Percentiles rank a stretch among this genome's conserved stretches.
phyloP scores from a whole-genome alignment of 2,888 invertebrate species.

The Brachyptera putata region DNA sequence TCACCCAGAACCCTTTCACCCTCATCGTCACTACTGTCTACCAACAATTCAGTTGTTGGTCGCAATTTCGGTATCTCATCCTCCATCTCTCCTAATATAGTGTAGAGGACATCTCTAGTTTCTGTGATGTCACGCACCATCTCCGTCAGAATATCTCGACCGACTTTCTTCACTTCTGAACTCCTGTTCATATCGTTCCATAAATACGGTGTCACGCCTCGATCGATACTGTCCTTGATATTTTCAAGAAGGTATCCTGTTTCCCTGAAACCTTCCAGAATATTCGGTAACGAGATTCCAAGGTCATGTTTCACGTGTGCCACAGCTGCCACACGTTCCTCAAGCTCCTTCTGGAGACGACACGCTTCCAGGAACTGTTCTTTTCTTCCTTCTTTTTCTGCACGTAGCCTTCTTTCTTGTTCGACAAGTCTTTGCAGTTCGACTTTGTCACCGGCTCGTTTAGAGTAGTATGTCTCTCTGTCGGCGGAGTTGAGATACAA shows the following conservation, averaged over 20 bases:
- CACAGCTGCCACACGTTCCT: conserved; percentile 75
- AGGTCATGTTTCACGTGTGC: conserved; percentile 82
- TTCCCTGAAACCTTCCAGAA: too few relatives aligned
- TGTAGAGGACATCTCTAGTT: too few relatives aligned
- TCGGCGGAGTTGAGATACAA: conserved; percentile 73
- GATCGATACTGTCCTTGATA: conserved; percentile 59
- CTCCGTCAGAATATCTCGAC: too few relatives aligned
- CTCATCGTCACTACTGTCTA: too few relatives aligned
- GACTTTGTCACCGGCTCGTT: conserved; percentile 75
- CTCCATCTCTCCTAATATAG: too few relatives aligned
- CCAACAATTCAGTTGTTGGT: too few relatives aligned
- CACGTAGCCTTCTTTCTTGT: conserved; percentile 55
- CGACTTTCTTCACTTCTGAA: too few relatives aligned
- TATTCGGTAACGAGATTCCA: conserved; percentile 77
- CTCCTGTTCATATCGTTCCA: too few relatives aligned
- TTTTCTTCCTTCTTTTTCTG: conserved; percentile 68
- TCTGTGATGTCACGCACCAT: too few relatives aligned
- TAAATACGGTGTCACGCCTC: too few relatives aligned
- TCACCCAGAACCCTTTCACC: too few relatives aligned
- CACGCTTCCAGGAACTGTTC: conserved; percentile 63
- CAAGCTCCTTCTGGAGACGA: conserved; percentile 65
- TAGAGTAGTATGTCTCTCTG: conserved; percentile 64
- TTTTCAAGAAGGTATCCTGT: conserved; percentile 65
- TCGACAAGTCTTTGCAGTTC: conserved; percentile 77
- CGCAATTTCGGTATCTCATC: too few relatives aligned